Conservation (phyloP, 1,140 invertebrate genomes). For the Musca vetustissima region DNA sequence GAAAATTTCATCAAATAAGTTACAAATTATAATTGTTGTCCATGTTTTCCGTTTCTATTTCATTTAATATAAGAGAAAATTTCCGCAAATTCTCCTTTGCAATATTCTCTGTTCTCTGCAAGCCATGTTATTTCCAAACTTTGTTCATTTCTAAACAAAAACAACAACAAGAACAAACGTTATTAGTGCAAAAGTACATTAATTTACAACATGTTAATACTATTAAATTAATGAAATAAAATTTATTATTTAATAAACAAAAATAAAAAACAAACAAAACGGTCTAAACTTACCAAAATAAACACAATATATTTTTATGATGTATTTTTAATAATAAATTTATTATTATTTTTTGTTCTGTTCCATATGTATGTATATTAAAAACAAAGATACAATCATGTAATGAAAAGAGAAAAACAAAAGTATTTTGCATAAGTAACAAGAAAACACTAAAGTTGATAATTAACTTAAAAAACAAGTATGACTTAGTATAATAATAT, state of each 20-base stretch:
- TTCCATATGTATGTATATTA: conserved; percentile 10
- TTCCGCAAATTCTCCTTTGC: neutral
- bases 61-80: neutral
- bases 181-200: conserved; percentile 23
- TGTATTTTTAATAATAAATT: conserved; percentile 4
- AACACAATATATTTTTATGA: conserved; percentile 16
- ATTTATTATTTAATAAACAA: too few relatives aligned
- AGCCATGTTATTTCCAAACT: neutral
- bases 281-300: conserved; percentile 2
- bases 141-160: conserved; percentile 12
- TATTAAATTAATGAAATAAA: too few relatives aligned
- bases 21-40: too few relatives aligned
- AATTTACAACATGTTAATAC: conserved; percentile 20
- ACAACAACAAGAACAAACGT: neutral
- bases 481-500: neutral
- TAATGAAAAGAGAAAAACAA: neutral
- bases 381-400: neutral
- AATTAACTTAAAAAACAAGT: neutral
- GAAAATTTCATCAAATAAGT: neutral
- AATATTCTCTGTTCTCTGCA: neutral
- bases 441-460: too few relatives aligned
- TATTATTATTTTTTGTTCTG: conserved; percentile 15
- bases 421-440: conserved; percentile 15
- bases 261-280: too few relatives aligned
- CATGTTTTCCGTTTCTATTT: neutral